A percentile compares a stretch with the other conserved stretches of the same genome.
phyloP scores from a whole-genome alignment of 2,797 vertebrate genomes.

The Diceros bicornis region DNA sequence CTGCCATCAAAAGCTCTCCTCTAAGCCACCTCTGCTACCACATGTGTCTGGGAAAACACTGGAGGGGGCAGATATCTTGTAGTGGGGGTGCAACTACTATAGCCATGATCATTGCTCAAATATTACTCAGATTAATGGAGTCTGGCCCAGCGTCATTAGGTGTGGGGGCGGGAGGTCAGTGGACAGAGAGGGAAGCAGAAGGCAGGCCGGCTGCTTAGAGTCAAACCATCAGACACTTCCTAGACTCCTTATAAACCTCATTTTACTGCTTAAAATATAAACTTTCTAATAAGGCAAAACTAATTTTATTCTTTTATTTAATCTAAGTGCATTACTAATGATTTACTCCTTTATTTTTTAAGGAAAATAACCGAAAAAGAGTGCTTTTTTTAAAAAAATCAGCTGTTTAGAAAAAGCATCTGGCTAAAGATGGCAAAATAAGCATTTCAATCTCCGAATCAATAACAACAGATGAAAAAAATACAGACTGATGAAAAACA shows the following conservation, averaged over 20 bases:
- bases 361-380: conserved; percentile 11
- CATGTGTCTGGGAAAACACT: neutral
- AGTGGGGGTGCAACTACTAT: no score
- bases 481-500: conserved; percentile 32
- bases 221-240: neutral
- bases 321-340: conserved; percentile 8
- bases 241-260: neutral
- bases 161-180: neutral
- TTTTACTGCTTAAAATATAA: conserved; percentile 34
- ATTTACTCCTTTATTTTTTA: conserved; percentile 1
- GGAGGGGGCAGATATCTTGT: neutral
- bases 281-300: conserved; percentile 54
- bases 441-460: conserved; percentile 71
- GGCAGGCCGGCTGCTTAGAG: neutral
- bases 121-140: neutral
- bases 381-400: neutral
- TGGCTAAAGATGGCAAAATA: conserved; percentile 69
- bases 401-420: conserved; percentile 54
- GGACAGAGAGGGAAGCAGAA: neutral
- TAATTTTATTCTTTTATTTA: conserved; percentile 45
- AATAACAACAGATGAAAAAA: conserved; percentile 73
- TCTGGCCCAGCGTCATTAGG: neutral
- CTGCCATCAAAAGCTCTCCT: neutral
- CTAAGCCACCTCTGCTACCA: neutral
- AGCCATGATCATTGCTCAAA: neutral